phyloP scores from a whole-genome alignment of 1,140 invertebrate species.

The Apis laboriosa region DNA sequence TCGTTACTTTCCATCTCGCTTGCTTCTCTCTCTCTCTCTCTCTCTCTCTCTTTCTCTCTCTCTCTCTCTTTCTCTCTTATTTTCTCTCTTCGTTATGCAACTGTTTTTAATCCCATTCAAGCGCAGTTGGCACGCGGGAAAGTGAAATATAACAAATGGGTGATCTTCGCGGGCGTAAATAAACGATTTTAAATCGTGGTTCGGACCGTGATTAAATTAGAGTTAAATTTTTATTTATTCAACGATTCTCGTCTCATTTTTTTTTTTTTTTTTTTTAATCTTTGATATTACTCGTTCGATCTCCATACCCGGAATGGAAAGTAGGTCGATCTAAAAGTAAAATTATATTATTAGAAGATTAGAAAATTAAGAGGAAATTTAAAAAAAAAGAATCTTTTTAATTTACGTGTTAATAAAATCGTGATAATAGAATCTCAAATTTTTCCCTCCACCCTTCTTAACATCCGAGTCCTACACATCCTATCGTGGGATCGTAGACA shows the following conservation, averaged over 20 bases:
- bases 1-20: background rate
- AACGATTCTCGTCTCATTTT: background rate
- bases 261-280: background rate
- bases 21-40: background rate
- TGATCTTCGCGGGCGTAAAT: background rate
- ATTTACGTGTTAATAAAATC: background rate
- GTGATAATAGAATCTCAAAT: background rate
- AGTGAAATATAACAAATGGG: constrained; percentile 32
- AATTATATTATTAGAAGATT: no score
- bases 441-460: constrained; percentile 27
- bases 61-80: background rate
- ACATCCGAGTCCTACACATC: constrained; percentile 29
- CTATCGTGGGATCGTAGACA: constrained; percentile 39
- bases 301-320: no score
- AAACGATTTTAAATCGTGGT: background rate
- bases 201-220: background rate
- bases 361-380: no score
- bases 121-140: background rate
- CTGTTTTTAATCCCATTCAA: constrained; percentile 39
- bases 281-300: background rate
- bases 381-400: no score
- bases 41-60: background rate
- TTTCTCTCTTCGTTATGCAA: constrained; percentile 18
- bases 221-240: background rate
- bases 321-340: no score